A percentile compares a stretch with the other conserved stretches of the same genome.
Conservation (phyloP, 1,140 invertebrate genomes). For the Sitobion miscanthi region DNA sequence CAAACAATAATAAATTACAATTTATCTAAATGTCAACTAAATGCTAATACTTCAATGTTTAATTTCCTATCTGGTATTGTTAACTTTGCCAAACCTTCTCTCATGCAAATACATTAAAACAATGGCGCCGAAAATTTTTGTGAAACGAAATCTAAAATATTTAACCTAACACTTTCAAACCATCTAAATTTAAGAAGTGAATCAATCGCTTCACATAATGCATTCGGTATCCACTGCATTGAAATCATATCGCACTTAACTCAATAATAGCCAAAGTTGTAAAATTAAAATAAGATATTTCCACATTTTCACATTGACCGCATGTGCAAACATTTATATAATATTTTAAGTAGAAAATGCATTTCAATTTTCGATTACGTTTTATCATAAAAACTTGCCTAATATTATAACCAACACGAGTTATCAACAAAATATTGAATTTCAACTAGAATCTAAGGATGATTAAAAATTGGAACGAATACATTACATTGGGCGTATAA, state of each 20-base stretch:
- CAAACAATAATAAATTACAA: neutral
- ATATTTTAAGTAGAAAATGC: neutral
- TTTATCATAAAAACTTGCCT: neutral
- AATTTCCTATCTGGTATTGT: neutral
- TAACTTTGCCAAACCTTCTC: neutral
- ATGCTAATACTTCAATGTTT: neutral
- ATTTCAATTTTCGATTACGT: neutral
- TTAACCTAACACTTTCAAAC: too few relatives aligned
- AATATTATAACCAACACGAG: neutral
- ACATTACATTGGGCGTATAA: too few relatives aligned
- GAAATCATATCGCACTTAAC: neutral
- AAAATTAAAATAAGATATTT: neutral
- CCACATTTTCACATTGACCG: neutral
- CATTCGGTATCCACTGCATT: too few relatives aligned
- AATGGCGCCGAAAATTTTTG: too few relatives aligned
- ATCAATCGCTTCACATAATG: too few relatives aligned
- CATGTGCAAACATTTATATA: neutral
- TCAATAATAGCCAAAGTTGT: neutral
- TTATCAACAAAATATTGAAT: too few relatives aligned
- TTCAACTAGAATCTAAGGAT: too few relatives aligned
- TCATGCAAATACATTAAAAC: neutral
- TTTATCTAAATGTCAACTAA: neutral
- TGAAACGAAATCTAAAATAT: too few relatives aligned
- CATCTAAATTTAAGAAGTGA: too few relatives aligned
- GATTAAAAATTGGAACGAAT: too few relatives aligned